phyloP scores from a whole-genome alignment of 2,797 vertebrate genomes.

The Gymnopithys bicolor region DNA sequence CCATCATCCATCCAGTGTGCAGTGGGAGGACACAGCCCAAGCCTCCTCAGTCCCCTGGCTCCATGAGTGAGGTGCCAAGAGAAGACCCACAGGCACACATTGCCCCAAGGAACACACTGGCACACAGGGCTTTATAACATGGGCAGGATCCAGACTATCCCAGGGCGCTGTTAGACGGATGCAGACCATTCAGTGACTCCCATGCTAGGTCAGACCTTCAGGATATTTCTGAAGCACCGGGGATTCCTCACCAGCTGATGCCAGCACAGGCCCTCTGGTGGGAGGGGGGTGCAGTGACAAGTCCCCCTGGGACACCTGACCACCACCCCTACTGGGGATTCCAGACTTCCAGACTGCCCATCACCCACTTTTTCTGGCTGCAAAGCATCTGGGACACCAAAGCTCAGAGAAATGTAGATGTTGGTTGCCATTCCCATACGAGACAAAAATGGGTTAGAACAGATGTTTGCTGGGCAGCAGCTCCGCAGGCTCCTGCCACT shows the following conservation, averaged over 20 bases:
- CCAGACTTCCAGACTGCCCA: not conserved
- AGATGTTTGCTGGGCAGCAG: not conserved
- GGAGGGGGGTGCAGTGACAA: not conserved
- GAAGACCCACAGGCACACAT: fast-evolving
- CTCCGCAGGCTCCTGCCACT: not conserved
- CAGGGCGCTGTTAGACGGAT: not conserved
- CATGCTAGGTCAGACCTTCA: fast-evolving
- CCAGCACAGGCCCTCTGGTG: not conserved
- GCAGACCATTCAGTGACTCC: not conserved
- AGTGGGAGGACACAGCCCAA: not conserved
- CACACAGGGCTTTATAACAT: not conserved
- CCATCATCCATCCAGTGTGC: not conserved
- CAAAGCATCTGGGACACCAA: not conserved
- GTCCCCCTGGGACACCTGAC: not conserved
- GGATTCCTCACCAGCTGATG: not conserved
- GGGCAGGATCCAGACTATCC: not conserved
- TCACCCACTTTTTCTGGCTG: fast-evolving
- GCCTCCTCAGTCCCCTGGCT: too few relatives aligned
- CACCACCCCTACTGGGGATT: not conserved
- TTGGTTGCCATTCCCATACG: not conserved
- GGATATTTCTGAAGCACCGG: not conserved
- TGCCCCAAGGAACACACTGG: not conserved
- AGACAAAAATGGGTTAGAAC: fast-evolving
- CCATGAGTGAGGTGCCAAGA: not conserved
- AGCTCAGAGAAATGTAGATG: not conserved